These are phyloP conservation scores for Malurus melanocephalus DNA, from an alignment of 2,113 vertebrate genomes.

Conservation along the genomic window DNA sequence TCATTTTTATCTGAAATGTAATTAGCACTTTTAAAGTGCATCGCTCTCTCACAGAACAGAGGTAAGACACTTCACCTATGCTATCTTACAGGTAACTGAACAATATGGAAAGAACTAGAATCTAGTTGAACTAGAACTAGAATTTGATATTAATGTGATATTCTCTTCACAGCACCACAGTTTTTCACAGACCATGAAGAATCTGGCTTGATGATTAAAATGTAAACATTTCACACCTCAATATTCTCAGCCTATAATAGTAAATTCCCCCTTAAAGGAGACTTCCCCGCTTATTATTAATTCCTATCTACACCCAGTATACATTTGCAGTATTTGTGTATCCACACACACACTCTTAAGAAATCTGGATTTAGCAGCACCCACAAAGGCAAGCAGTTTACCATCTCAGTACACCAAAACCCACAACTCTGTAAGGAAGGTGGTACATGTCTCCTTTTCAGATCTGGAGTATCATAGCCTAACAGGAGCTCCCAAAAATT, in stretches of 20 bases:
- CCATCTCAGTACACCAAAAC: background rate
- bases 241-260: background rate
- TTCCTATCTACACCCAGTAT: background rate
- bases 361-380: background rate
- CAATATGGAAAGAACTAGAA: background rate
- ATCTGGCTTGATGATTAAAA: background rate
- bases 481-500: background rate
- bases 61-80: background rate
- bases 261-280: background rate
- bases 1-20: background rate
- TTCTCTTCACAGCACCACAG: background rate
- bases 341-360: background rate
- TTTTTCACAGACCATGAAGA: background rate
- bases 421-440: background rate
- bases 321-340: background rate
- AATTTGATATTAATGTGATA: background rate
- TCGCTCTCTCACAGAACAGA: background rate
- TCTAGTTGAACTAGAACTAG: too few relatives aligned
- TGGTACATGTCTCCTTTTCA: background rate
- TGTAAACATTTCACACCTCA: background rate
- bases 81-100: background rate
- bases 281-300: background rate
- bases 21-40: background rate
- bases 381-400: background rate
- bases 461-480: background rate